Evolutionary conservation across 2,797 vertebrate species (phyloP).

Genomic region (Lacerta viridis): DNA sequence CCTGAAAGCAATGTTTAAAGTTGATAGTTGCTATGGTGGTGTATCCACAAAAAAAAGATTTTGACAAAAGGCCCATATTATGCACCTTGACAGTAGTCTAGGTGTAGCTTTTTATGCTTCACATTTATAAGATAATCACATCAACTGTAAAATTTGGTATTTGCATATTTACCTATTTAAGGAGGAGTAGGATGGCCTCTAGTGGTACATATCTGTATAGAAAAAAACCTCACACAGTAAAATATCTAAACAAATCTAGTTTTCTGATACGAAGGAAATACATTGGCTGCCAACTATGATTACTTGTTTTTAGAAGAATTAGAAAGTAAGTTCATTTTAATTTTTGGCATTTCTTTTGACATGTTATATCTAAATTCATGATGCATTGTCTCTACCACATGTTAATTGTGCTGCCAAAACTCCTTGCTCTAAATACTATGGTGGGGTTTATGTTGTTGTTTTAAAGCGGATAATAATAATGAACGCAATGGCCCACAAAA

Average conservation of each 20-base stretch:
- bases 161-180: slow-evolving; percentile 77
- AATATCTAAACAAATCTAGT: background rate
- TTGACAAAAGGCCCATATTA: slow-evolving; percentile 34
- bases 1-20: slow-evolving; percentile 15
- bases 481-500: background rate
- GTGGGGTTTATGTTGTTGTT: background rate
- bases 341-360: background rate
- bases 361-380: background rate
- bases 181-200: slow-evolving; percentile 82
- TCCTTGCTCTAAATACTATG: background rate
- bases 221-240: slow-evolving; percentile 40
- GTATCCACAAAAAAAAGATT: slow-evolving; percentile 23
- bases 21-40: background rate
- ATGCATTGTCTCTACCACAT: background rate
- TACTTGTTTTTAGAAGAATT: background rate
- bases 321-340: background rate
- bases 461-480: background rate
- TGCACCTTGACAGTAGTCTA: slow-evolving; percentile 39
- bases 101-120: slow-evolving; percentile 20
- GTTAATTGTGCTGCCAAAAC: background rate
- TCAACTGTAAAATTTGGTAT: slow-evolving; percentile 57
- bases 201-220: slow-evolving; percentile 77
- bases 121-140: slow-evolving; percentile 48
- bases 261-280: slow-evolving; percentile 14
- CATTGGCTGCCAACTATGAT: background rate